Percentiles rank a stretch among this genome's conserved stretches.
phyloP scores from a whole-genome alignment of 2,797 vertebrate species.

The Gorsachius magnificus region DNA sequence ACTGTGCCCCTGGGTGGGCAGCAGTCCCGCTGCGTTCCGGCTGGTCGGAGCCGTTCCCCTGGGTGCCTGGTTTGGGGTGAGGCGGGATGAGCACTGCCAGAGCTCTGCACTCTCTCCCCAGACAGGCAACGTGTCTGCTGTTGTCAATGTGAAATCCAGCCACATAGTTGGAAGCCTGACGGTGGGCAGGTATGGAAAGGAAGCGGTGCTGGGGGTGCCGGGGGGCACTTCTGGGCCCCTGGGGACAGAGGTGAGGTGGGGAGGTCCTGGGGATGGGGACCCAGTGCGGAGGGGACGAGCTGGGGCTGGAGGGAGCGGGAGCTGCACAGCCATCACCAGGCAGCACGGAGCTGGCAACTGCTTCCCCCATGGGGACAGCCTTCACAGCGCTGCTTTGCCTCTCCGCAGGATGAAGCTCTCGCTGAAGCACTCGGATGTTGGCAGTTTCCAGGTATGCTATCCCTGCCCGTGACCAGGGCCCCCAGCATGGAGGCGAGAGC shows the following conservation, averaged over 20 bases:
- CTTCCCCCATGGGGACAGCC: not conserved
- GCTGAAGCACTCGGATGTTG: slow-evolving; percentile 73
- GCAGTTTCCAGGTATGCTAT: slow-evolving; percentile 73
- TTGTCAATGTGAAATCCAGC: slow-evolving; percentile 13
- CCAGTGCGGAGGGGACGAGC: not conserved
- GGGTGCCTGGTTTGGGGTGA: not conserved
- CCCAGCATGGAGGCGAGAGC: not conserved
- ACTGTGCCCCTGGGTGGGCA: fast-evolving
- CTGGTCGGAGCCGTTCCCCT: fast-evolving
- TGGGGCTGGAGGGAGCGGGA: not conserved
- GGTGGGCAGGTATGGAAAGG: slow-evolving; percentile 55
- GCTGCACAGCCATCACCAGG: fast-evolving
- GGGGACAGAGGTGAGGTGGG: too few species aligned
- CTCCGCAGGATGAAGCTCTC: slow-evolving; percentile 63
- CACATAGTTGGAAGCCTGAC: slow-evolving; percentile 65
- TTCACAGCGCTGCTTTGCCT: not conserved
- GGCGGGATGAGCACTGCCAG: not conserved
- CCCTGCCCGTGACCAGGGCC: not conserved
- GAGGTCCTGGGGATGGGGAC: too few species aligned
- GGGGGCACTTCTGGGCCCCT: not conserved
- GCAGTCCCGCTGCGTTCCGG: fast-evolving
- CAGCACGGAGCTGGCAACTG: fast-evolving
- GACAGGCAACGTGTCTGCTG: slow-evolving; percentile 48
- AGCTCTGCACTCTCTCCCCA: slow-evolving; percentile 23
- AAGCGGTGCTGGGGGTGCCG: not conserved